Percentiles rank a stretch among this genome's conserved stretches.
Evolutionary conservation across 2,797 vertebrate genomes (phyloP).

Genomic region (Lindbergichthys nudifrons): DNA sequence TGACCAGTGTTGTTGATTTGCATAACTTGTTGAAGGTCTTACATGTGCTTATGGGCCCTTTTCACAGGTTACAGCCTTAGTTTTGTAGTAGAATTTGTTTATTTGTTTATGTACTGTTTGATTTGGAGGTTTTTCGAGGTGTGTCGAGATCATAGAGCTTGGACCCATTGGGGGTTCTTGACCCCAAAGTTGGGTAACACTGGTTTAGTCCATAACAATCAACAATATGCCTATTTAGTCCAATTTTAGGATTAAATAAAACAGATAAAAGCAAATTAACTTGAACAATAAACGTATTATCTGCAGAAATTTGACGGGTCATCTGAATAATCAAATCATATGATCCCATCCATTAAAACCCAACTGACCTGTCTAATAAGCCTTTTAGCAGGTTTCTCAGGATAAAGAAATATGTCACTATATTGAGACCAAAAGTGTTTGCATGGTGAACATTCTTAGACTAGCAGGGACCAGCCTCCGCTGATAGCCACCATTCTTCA

Average conservation of each 20-base stretch:
- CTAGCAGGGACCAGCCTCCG: conserved; percentile 44
- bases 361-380: conserved; percentile 6
- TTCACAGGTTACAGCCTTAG: not conserved
- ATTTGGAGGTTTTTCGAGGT: not conserved
- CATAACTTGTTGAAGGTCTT: not conserved
- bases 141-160: too few species aligned
- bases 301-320: not conserved
- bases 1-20: conserved; percentile 11
- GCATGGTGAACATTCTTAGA: conserved; percentile 51
- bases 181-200: not conserved
- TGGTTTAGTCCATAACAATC: not conserved
- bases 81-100: too few species aligned
- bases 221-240: not conserved
- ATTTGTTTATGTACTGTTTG: not conserved
- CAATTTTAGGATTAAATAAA: not conserved
- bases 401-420: conserved; percentile 34
- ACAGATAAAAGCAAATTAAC: not conserved
- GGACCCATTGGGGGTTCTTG: not conserved
- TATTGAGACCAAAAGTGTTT: conserved; percentile 41
- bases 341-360: not conserved
- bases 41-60: not conserved
- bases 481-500: conserved; percentile 73
- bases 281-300: not conserved
- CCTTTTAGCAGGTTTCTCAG: conserved; percentile 1
- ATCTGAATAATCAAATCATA: not conserved